A percentile compares a stretch with the other conserved stretches of the same genome.
Conservation (phyloP, 1,140 invertebrate species). For the Ericerus pela region DNA sequence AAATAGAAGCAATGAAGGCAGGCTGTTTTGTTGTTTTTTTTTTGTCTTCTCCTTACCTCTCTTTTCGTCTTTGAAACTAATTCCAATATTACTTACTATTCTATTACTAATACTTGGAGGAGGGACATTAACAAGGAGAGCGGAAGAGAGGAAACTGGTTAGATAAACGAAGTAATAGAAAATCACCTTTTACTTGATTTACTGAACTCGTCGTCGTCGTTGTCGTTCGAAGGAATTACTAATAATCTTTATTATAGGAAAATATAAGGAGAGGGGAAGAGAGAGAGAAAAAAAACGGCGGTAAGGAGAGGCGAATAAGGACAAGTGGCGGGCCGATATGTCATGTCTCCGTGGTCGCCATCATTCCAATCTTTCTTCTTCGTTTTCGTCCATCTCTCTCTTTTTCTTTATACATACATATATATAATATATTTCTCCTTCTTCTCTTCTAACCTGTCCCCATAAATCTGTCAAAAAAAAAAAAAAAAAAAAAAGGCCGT, state of each 20-base stretch:
- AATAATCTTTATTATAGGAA: slow-evolving; percentile 11
- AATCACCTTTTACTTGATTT: no score
- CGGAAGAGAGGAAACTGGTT: no score
- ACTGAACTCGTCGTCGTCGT: background rate
- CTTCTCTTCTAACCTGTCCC: slow-evolving; percentile 3
- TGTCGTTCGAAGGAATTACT: background rate
- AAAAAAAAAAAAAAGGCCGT: slow-evolving; percentile 6
- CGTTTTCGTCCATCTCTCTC: background rate
- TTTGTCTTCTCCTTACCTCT: background rate
- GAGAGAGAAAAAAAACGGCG: no score
- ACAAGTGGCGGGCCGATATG: slow-evolving; percentile 11
- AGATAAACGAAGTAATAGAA: background rate
- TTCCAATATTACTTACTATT: background rate
- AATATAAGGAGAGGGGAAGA: no score
- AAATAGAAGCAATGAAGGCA: no score
- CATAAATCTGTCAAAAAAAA: slow-evolving; percentile 10
- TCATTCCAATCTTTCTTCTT: slow-evolving; percentile 3
- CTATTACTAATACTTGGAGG: background rate
- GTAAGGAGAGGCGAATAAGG: background rate
- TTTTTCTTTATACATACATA: background rate
- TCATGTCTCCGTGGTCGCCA: slow-evolving; percentile 5
- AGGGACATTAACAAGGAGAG: no score
- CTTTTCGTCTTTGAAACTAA: background rate
- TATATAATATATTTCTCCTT: no score
- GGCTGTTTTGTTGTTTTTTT: no score